Evolutionary conservation across 2,113 vertebrate genomes (phyloP), one percentile per base, ranked within the genome.

Genomic region (Phodopus roborovskii): DNA sequence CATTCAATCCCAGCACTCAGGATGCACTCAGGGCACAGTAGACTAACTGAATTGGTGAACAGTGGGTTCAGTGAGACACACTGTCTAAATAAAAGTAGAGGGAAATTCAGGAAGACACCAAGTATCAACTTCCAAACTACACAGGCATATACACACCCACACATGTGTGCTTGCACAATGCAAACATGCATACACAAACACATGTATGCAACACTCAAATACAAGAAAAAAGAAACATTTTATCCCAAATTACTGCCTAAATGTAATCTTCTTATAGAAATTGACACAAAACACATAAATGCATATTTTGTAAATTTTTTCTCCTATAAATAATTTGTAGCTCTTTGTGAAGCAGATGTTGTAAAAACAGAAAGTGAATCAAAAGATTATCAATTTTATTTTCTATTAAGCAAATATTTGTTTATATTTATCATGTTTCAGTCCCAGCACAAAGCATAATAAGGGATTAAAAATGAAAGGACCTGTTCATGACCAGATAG

Each of bases 331-430:
- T 87, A 91, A 33, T 95, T 95, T 95, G 58, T 90, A 33, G 20
- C 82, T 94, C 74, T 90, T 95, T 88, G 26, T 84, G 93, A 94
- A 94, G 58, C 24, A 93, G 19, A 93, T 88, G 22, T 62, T 20
- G 0, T 68, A 79, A 85, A 88, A 90, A 66, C 19, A 82, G 13
- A 39, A 96, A 94, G 75, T 85, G 36, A 78, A 26, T 75, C 45
- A 86, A 74, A 94, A 83, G 74, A 33, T 22, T 60, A 93, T 91
- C 13, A 70, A 87, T 90, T 86, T 92, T 17, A 64, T 13, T 95
- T 13, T 64, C 81, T 7, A 68, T 79, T 58, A 92, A 84, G 30
- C 8, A 90, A 92, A 84, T 85, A 60, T 2, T 48, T 93, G 87
- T 5, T 73, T 58, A 33, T 62, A 70, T 30, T 91, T 60, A 73